Base-by-base conservation (phyloP, 2,113 vertebrate species). In the Hystrix brachyura region DNA sequence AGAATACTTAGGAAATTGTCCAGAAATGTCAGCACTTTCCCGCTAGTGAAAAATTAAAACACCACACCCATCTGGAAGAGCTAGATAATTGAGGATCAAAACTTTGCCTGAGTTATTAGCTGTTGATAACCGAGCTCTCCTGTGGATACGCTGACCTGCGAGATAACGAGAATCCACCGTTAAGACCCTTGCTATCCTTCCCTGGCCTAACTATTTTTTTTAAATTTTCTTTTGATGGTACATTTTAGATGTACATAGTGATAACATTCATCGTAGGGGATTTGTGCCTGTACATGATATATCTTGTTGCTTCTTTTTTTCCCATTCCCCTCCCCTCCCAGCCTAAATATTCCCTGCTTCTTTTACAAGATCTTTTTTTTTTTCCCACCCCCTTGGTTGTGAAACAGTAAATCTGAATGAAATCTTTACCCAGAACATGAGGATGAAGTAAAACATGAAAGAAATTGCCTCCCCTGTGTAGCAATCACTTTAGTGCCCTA, bases 31-130 rank as follows among this genome's bases (percentile, higher is more conserved):
- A 96, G 86, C 96, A 87, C 69, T 95, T 94, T 79, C 62, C 87
- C 23, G 38, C 29, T 59, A 87, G 93, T 65, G 69, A 94, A 93
- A 67, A 95, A 94, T 88, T 53, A 90, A 90, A 87, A 21, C 25
- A 91, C 80, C 94, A 94, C 64, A 43, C 84, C 94, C 69, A 84
- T 94, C 79, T 97, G 93, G 90, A 97, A 93, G 78, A 92, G 62
- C 74, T 79, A 93, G 91, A 92, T 97, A 97, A 95, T 72, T 94
- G 76, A 93, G n/a, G 48, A 72, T 74, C 83, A 72, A 82, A 95
- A 80, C 59, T 79, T 82, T n/a, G 71, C 27, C 62, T 55, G 80
- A 46, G 87, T 65, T 60, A 92, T 96, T 78, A 84, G 53, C 88
- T 95, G 76, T 84, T 48, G 67, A 85, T 82, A 87, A 60, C 90